Percentiles rank a stretch among this genome's conserved stretches.
phyloP scores from a whole-genome alignment of 2,797 vertebrate genomes.

The Neostethus bicornis region DNA sequence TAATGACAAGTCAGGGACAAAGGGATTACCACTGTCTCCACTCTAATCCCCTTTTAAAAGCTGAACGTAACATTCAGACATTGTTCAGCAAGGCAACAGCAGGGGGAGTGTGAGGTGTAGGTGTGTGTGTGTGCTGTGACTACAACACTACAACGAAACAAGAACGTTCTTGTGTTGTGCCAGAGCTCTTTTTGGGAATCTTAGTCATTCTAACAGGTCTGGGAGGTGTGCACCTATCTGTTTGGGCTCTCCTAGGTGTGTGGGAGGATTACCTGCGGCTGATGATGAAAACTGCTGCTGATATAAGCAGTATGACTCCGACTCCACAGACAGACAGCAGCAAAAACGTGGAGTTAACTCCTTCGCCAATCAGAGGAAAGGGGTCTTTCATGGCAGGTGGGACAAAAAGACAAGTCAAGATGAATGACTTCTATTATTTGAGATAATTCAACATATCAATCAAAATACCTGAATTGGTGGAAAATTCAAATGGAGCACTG shows the following conservation, averaged over 20 bases:
- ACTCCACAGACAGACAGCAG: conserved; percentile 94
- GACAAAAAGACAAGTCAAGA: conserved; percentile 17
- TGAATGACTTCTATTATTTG: background rate
- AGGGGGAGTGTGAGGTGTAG: conserved; percentile 32
- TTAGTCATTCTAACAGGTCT: conserved; percentile 10
- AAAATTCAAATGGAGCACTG: conserved; percentile 92
- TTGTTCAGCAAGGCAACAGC: conserved; percentile 53
- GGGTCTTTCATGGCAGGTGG: conserved; percentile 83
- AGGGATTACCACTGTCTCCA: conserved; percentile 80
- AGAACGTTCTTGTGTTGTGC: conserved; percentile 15
- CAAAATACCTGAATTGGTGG: conserved; percentile 92
- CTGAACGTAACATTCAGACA: conserved; percentile 69
- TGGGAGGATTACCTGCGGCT: conserved; percentile 88
- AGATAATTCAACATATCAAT: background rate
- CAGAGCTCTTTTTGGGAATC: conserved; percentile 11
- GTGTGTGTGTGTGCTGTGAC: conserved; percentile 31
- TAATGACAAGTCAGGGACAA: conserved; percentile 79
- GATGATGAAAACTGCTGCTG: conserved; percentile 95
- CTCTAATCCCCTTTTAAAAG: conserved; percentile 74
- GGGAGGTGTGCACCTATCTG: conserved; percentile 22
- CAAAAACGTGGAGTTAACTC: conserved; percentile 93
- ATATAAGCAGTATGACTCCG: conserved; percentile 93
- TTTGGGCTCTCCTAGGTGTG: conserved; percentile 21
- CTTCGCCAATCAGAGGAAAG: conserved; percentile 95
- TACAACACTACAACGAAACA: too few species aligned